Base-by-base conservation (phyloP, 1,140 invertebrate species). In the Lepidurus couesii region DNA sequence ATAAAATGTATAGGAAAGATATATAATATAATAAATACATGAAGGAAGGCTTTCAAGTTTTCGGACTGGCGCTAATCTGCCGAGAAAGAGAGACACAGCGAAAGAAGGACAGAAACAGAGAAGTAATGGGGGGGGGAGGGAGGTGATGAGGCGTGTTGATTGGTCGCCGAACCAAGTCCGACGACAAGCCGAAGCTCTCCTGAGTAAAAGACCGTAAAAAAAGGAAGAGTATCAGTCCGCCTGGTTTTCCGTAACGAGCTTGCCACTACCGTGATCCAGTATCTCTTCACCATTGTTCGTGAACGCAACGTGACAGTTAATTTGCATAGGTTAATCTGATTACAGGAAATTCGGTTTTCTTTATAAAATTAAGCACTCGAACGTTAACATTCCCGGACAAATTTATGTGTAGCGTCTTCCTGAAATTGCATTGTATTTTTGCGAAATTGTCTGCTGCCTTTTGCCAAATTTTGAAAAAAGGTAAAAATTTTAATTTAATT, bases 231-330 rank as follows among this genome's bases (percentile, higher is more conserved):
- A 65, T 65, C 53, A 65, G 53, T 65, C 53, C 7, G 53, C 16
- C 9, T 9, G 53, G 53, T 65, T 65, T 34, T 65, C 53, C 53
- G 9, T 65, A 65, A 65, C 53, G 53, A 65, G 53, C 53, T 65
- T 65, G 53, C 53, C 7, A 65, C 53, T 65, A 65, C 53, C 9
- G 53, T 16, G 53, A 65, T 65, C 53, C 53, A 65, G 53, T 65
- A 21, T 65, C 53, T 65, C 21, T 65, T 65, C 53, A 65, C 53
- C 16, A 65, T 65, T 65, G 53, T 65, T 65, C 53, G 53, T 65
- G 53, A 13, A 16, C 13, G 9, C 21, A n/a, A 21, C 53, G 53
- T 65, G 53, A 65, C 21, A n/a, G 13, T 65, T 65, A 7, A 65
- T 65, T 65, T 7, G 53, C 34, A 34, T 34, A 34, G 34, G 34